Base-by-base conservation (phyloP, 1,140 invertebrate species). In the Neodiprion virginianus region DNA sequence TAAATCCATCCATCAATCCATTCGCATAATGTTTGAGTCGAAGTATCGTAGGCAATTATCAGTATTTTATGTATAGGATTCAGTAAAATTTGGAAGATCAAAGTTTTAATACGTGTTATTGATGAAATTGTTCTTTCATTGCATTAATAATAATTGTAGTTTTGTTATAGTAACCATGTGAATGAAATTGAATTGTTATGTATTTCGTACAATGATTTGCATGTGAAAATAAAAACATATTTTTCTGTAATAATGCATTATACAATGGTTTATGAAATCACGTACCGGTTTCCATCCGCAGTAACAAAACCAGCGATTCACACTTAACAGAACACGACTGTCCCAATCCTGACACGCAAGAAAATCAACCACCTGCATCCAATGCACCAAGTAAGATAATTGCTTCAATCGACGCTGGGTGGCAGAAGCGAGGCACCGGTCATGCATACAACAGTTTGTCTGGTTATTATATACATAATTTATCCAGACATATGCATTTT, bases 401-500 rank as follows among this genome's bases (percentile, higher is more conserved):
- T 8, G 53, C 53, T 40, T 65, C 71, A 28, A 7, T 49, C 48
- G 71, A 72, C 40, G 23, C 71, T 23, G 53, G 71, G 40, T 72
- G 71, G 71, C 71, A 72, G 48, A 48, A 21, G 28, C 23, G 71
- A 72, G 71, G 71, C n/a, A 72, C 71, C 21, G 71, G 61, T 21
- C 71, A 72, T 21, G 71, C 50, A 9, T 72, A 72, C 53, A 72
- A 72, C 28, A 72, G 71, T 72, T 66, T 53, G 50, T 72, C 49
- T 17, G 17, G 14, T 47, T 66, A 47, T 11, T 28, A 50, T 49
- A 11, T 17, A 53, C 48, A 48, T 21, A 71, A 53, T 71, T 23
- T 48, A 71, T 40, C 28, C 28, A 40, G 28, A 5, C 28, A 40
- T 40, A 40, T 40, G 28, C 28, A 40, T 40, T 40, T 40, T 40